These are phyloP conservation scores for Tribolium castaneum DNA, from an alignment of 1,140 invertebrate genomes.

Conservation along the genomic window DNA sequence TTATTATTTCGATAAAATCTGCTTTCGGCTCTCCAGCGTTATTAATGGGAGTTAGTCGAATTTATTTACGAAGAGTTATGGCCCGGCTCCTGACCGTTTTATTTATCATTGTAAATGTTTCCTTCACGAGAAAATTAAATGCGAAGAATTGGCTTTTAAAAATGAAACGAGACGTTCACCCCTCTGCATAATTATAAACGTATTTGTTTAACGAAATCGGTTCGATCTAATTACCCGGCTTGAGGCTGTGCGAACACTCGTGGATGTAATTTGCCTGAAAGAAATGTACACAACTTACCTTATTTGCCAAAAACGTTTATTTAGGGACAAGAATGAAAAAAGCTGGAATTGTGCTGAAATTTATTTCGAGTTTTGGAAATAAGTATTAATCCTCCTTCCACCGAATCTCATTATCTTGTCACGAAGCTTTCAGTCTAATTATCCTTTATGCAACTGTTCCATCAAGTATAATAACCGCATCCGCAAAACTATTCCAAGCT, in stretches of 20 bases:
- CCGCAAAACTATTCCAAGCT: no score
- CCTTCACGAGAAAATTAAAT: neutral
- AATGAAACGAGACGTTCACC: no score
- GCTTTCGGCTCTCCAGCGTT: neutral
- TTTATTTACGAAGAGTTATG: neutral
- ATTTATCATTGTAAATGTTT: neutral
- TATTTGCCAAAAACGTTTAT: neutral
- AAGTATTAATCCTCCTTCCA: no score
- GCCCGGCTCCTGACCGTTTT: neutral
- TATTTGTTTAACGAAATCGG: neutral
- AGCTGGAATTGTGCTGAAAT: no score
- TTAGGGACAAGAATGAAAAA: neutral
- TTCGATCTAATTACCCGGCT: neutral
- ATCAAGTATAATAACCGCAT: no score
- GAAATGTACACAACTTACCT: neutral
- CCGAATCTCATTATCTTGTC: no score
- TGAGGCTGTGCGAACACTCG: neutral
- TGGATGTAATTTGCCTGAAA: neutral
- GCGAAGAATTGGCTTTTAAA: no score
- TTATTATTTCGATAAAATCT: neutral
- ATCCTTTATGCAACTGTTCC: no score
- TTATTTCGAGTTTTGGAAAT: no score
- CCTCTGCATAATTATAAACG: no score
- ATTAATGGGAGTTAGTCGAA: neutral
- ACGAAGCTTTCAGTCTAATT: no score